A percentile compares a stretch with the other conserved stretches of the same genome.
phyloP scores from a whole-genome alignment of 2,888 invertebrate species.

The Eilema depressum region DNA sequence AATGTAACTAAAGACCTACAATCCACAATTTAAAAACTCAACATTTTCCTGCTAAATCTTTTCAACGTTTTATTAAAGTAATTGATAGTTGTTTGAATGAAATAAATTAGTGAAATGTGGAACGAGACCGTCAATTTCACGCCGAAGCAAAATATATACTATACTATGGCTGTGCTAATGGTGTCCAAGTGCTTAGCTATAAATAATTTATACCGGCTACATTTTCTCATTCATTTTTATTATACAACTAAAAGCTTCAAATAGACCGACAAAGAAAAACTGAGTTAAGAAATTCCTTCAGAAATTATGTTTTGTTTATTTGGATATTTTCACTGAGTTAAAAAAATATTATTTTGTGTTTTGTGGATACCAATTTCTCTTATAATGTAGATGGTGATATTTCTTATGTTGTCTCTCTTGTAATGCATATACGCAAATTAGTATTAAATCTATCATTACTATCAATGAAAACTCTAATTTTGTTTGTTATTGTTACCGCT shows the following conservation, averaged over 20 bases:
- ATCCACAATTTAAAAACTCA: not conserved
- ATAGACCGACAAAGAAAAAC: conserved; percentile 43
- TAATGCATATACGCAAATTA: not conserved
- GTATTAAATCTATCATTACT: too few species aligned
- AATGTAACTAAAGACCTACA: not conserved
- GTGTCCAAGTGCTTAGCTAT: conserved; percentile 62
- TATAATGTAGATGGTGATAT: not conserved
- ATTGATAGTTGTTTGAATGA: conserved; percentile 3
- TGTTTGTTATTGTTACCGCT: not conserved
- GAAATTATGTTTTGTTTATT: conserved; percentile 36
- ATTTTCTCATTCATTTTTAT: conserved; percentile 66
- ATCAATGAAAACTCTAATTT: not conserved
- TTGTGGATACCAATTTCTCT: conserved; percentile 15
- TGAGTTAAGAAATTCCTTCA: conserved; percentile 31
- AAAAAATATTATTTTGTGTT: conserved; percentile 24
- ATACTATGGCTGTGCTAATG: conserved; percentile 68
- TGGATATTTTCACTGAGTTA: conserved; percentile 25
- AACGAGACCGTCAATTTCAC: conserved; percentile 6
- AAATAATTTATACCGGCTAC: conserved; percentile 66
- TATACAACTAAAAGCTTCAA: conserved; percentile 61
- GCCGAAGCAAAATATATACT: conserved; percentile 62
- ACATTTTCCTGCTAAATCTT: not conserved
- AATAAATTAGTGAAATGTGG: not conserved
- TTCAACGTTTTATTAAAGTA: not conserved
- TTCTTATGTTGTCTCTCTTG: not conserved